These are phyloP conservation scores for Icerya purchasi DNA, from an alignment of 2,888 invertebrate genomes.

Conservation along the genomic window DNA sequence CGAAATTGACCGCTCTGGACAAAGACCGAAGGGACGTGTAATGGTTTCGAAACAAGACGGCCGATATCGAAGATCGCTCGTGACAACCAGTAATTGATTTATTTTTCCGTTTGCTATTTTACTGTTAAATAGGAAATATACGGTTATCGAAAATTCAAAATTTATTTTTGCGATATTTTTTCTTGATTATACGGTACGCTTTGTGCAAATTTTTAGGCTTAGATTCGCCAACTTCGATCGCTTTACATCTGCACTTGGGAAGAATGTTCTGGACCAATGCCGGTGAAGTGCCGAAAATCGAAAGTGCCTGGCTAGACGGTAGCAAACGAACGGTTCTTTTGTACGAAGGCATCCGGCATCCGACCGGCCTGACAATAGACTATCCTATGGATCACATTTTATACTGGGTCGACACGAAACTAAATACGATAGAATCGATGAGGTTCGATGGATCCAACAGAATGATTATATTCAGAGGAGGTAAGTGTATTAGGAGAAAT, in stretches of 20 bases:
- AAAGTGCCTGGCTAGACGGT: conserved; percentile 93
- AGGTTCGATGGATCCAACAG: conserved; percentile 57
- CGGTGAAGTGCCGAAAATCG: conserved; percentile 77
- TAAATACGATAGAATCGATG: conserved; percentile 73
- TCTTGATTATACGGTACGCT: background rate
- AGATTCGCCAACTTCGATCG: conserved; percentile 72
- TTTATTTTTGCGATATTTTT: background rate
- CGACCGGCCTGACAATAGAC: conserved; percentile 76
- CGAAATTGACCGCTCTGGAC: conserved; percentile 43
- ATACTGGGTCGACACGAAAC: conserved; percentile 89
- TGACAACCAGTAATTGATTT: conserved; percentile 30
- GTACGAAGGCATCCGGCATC: conserved; percentile 60
- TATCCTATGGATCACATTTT: conserved; percentile 69
- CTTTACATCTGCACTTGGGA: conserved; percentile 65
- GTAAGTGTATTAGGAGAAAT: conserved; percentile 16
- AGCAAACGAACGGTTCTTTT: conserved; percentile 62
- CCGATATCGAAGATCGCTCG: conserved; percentile 58
- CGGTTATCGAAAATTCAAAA: no score
- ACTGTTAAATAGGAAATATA: no score
- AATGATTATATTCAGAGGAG: conserved; percentile 46
- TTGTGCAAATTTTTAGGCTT: conserved; percentile 32
- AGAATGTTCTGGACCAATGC: conserved; percentile 86
- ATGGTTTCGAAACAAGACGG: conserved; percentile 80
- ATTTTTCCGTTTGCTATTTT: conserved; percentile 8
- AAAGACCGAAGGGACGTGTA: conserved; percentile 53